These are phyloP conservation scores for Doryteuthis pealeii DNA, from an alignment of 1,140 invertebrate species.

Conservation along the genomic window DNA sequence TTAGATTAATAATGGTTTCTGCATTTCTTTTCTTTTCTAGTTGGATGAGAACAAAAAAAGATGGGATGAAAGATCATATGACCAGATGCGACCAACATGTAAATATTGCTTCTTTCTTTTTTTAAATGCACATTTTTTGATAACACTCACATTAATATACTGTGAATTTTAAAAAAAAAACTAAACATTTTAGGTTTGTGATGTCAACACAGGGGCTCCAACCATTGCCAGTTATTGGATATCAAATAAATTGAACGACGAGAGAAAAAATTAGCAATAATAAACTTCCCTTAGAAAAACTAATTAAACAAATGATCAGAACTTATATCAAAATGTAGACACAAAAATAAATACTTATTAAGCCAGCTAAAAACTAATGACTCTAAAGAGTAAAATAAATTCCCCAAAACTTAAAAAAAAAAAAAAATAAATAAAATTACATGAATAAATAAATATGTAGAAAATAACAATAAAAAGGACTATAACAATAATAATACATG, in stretches of 20 bases:
- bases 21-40: conserved; percentile 21
- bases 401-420: too few relatives aligned
- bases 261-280: not conserved
- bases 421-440: too few relatives aligned
- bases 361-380: too few relatives aligned
- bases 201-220: not conserved
- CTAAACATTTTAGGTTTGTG: not conserved
- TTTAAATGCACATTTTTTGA: not conserved
- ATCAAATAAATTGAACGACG: not conserved
- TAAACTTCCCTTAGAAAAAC: not conserved
- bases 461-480: too few relatives aligned
- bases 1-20: too few relatives aligned
- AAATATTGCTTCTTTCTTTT: conserved; percentile 45
- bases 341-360: too few relatives aligned
- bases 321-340: too few relatives aligned
- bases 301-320: too few relatives aligned
- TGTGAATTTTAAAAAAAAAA: not conserved
- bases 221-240: not conserved
- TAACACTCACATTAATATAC: not conserved
- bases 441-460: too few relatives aligned
- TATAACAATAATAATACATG: too few relatives aligned
- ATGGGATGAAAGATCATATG: conserved; percentile 59
- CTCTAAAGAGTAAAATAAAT: too few relatives aligned
- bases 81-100: conserved; percentile 66
- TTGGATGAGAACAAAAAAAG: conserved; percentile 31